These are phyloP conservation scores for Tetramorium alpestre DNA, from an alignment of 1,140 invertebrate species.

Conservation along the genomic window DNA sequence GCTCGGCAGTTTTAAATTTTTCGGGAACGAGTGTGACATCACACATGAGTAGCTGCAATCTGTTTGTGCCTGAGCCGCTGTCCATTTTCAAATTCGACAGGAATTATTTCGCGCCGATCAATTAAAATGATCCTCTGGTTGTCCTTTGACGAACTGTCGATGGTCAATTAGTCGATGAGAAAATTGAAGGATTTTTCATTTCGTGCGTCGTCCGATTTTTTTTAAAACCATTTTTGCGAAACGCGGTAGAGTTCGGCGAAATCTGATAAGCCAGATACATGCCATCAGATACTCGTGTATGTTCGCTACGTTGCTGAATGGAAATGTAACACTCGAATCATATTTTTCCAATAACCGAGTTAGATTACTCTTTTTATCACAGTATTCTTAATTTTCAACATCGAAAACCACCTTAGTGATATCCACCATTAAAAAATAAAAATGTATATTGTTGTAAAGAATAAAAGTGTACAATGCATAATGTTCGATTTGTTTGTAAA, in stretches of 20 bases:
- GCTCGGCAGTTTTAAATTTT: constrained; percentile 22
- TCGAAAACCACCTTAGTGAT: not conserved
- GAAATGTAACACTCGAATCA: constrained; percentile 4
- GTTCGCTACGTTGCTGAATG: constrained; percentile 13
- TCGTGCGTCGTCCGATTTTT: constrained; percentile 5
- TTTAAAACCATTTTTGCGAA: constrained; percentile 12
- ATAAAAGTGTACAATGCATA: not conserved
- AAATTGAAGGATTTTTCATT: constrained; percentile 54
- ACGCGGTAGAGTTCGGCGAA: constrained; percentile 6
- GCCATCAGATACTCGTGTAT: constrained; percentile 32
- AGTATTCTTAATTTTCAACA: not conserved
- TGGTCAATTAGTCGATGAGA: constrained; percentile 54
- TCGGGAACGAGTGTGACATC: constrained; percentile 16
- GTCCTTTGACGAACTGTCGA: constrained; percentile 46
- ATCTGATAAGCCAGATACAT: constrained; percentile 43
- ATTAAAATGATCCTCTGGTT: constrained; percentile 33
- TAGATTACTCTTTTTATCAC: not conserved
- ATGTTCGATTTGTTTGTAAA: not conserved
- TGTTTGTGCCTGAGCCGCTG: not conserved
- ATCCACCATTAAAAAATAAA: not conserved
- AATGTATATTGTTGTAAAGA: not conserved
- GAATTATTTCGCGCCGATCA: constrained; percentile 44
- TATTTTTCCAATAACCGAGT: constrained; percentile 13
- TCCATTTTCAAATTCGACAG: constrained; percentile 36
- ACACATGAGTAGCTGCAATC: constrained; percentile 38